These are phyloP conservation scores for Mirounga angustirostris DNA, from an alignment of 2,113 vertebrate genomes.

Conservation along the genomic window DNA sequence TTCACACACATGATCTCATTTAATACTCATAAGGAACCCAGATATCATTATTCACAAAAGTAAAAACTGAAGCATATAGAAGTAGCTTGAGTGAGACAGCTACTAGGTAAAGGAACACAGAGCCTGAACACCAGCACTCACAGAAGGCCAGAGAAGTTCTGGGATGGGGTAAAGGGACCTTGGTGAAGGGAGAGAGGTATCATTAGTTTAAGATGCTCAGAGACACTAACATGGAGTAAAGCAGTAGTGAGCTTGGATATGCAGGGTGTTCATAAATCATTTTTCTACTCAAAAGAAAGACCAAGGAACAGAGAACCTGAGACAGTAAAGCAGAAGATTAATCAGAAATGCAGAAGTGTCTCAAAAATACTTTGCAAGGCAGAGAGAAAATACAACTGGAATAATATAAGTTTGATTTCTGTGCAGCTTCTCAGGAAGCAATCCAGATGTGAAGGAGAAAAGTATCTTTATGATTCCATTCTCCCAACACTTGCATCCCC, in stretches of 20 bases:
- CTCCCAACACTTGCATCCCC: background rate
- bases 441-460: background rate
- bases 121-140: background rate
- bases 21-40: background rate
- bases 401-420: background rate
- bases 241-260: background rate
- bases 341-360: constrained; percentile 47
- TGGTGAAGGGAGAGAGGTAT: background rate
- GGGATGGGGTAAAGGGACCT: background rate
- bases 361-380: constrained; percentile 13
- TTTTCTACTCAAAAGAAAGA: constrained; percentile 42
- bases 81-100: background rate
- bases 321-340: constrained; percentile 42
- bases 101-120: background rate
- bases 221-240: background rate
- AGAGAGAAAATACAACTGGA: background rate
- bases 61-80: background rate
- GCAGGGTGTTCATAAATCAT: constrained; percentile 9
- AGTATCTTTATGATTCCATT: background rate
- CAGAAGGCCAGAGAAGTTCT: background rate
- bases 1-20: background rate
- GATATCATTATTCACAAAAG: background rate
- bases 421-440: background rate
- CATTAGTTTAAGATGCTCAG: background rate
- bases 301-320: background rate